Conservation (phyloP, 2,888 invertebrate species). For the Meteorus colon region DNA sequence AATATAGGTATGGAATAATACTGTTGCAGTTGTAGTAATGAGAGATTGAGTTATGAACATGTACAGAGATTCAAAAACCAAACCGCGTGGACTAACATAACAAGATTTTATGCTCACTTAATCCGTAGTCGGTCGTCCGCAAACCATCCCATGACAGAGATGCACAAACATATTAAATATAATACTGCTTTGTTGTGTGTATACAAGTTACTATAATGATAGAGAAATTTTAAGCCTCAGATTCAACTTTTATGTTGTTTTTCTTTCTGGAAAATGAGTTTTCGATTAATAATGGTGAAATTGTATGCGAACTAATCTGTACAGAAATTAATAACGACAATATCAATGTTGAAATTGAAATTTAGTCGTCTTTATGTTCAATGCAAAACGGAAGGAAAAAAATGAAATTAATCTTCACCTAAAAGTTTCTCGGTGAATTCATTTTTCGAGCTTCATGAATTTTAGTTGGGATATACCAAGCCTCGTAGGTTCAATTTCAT, state of each 20-base stretch:
- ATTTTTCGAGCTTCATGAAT: constrained; percentile 8
- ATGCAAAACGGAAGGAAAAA: not conserved
- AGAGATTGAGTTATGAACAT: not conserved
- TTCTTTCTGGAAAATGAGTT: not conserved
- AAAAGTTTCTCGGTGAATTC: constrained; percentile 10
- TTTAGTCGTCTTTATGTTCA: not conserved
- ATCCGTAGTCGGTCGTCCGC: constrained; percentile 34
- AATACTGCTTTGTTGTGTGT: constrained; percentile 37
- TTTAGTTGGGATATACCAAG: not conserved
- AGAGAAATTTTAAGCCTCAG: not conserved
- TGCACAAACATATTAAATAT: constrained; percentile 55
- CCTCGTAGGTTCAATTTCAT: constrained; percentile 20
- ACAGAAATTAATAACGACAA: not conserved
- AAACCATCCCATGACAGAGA: constrained; percentile 57
- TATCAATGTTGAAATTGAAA: not conserved
- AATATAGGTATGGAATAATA: not conserved
- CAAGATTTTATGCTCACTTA: constrained; percentile 33
- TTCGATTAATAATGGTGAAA: too few species aligned
- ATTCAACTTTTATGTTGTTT: not conserved
- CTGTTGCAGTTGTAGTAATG: not conserved
- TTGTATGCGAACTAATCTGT: not conserved
- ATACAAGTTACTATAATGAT: constrained; percentile 9
- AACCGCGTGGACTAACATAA: constrained; percentile 31
- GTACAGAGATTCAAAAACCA: constrained; percentile 28
- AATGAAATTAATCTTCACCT: constrained; percentile 1